phyloP scores from a whole-genome alignment of 2,888 invertebrate genomes.

The Adela reaumurella region DNA sequence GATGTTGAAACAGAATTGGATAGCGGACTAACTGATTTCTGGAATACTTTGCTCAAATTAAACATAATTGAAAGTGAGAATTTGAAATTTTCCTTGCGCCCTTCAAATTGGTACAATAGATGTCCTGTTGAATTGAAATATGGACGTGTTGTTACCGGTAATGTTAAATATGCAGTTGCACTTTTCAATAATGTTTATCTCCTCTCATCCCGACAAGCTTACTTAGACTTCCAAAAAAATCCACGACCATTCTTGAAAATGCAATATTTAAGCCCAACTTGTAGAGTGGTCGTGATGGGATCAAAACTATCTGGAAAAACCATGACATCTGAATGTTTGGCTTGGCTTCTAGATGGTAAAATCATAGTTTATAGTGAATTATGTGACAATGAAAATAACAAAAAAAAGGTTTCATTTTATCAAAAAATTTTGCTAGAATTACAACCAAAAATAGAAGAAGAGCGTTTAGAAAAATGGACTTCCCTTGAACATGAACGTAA shows the following conservation, averaged over 20 bases:
- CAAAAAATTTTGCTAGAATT: constrained; percentile 36
- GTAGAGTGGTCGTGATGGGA: constrained; percentile 59
- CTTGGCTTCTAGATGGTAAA: constrained; percentile 45
- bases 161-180: constrained; percentile 50
- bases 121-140: constrained; percentile 63
- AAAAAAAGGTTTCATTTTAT: constrained; percentile 24
- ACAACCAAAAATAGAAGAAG: constrained; percentile 35
- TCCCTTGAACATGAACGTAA: constrained; percentile 31
- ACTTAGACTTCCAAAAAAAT: constrained; percentile 55
- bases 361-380: constrained; percentile 33
- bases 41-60: constrained; percentile 26
- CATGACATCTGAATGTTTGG: constrained; percentile 51
- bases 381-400: constrained; percentile 21
- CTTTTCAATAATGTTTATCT: constrained; percentile 63
- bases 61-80: constrained; percentile 23
- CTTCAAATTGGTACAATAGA: constrained; percentile 57
- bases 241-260: constrained; percentile 59
- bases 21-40: constrained; percentile 39
- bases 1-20: constrained; percentile 26
- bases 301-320: constrained; percentile 59
- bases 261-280: constrained; percentile 54
- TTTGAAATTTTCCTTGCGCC: constrained; percentile 26
- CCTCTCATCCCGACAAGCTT: constrained; percentile 46
- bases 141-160: constrained; percentile 48
- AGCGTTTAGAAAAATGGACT: constrained; percentile 30